phyloP scores from a whole-genome alignment of 2,797 vertebrate genomes.

The Silurus aristotelis region DNA sequence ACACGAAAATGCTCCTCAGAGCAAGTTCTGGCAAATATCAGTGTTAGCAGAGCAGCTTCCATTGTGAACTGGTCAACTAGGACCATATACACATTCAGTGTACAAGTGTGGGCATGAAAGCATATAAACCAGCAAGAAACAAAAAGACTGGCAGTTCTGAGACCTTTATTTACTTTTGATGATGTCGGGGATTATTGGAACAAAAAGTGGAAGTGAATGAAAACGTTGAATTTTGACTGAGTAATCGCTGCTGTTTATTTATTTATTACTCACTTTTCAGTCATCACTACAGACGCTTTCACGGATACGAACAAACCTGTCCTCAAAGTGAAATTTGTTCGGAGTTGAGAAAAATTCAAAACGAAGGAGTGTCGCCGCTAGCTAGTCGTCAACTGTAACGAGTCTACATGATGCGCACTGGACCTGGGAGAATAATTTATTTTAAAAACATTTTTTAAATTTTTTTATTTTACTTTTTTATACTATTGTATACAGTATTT shows the following conservation, averaged over 20 bases:
- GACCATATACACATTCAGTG: slow-evolving; percentile 29
- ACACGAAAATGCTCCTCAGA: slow-evolving; percentile 57
- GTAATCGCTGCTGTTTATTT: neutral
- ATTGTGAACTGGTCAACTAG: slow-evolving; percentile 52
- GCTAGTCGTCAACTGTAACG: no score
- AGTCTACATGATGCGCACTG: no score
- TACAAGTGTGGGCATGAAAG: slow-evolving; percentile 53
- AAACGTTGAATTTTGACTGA: neutral
- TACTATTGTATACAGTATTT: no score
- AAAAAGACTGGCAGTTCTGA: neutral
- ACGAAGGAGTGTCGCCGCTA: no score
- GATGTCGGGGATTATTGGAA: neutral
- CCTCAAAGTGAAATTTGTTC: no score
- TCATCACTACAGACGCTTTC: neutral
- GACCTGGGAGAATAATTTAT: no score
- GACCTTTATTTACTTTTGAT: neutral
- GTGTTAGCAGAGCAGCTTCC: slow-evolving; percentile 52
- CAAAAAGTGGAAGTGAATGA: neutral
- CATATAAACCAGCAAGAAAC: slow-evolving; percentile 12
- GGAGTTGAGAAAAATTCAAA: no score
- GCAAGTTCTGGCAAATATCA: slow-evolving; percentile 72
- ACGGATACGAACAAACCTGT: no score
- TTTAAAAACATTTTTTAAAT: no score
- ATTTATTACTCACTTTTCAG: neutral
- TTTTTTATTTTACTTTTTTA: no score